Conservation (phyloP, 1,140 invertebrate genomes). For the Bombus waltoni region DNA sequence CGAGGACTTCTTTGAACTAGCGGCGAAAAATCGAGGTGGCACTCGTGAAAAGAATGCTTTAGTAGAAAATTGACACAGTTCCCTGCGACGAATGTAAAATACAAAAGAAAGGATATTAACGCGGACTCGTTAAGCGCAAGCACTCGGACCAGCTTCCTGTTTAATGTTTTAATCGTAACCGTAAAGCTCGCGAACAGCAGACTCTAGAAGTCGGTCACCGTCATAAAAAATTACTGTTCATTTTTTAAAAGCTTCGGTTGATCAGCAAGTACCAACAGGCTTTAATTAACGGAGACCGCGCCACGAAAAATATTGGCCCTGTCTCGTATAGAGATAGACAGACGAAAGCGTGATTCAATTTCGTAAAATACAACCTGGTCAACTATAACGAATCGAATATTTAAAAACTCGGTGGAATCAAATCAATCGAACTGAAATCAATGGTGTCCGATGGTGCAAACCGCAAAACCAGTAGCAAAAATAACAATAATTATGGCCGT, state of each 20-base stretch:
- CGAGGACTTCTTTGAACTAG: neutral
- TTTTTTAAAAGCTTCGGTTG: conserved; percentile 6
- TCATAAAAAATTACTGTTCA: conserved; percentile 10
- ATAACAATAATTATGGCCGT: neutral
- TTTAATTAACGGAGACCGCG: neutral
- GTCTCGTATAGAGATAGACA: neutral
- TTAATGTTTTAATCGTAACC: conserved; percentile 22
- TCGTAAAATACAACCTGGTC: neutral
- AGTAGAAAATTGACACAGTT: conserved; percentile 13
- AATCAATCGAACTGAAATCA: neutral
- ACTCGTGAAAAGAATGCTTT: neutral
- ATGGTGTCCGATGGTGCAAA: neutral
- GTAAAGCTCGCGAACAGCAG: neutral
- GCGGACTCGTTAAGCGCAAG: conserved; percentile 13
- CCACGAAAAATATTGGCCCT: neutral
- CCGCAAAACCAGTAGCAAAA: neutral
- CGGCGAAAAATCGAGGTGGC: neutral
- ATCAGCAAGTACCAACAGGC: no score
- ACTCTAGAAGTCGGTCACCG: conserved; percentile 4
- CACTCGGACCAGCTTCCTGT: neutral
- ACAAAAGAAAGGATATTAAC: conserved; percentile 27
- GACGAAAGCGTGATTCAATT: neutral
- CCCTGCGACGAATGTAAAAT: neutral
- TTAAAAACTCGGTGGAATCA: neutral
- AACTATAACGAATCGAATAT: neutral